These are phyloP conservation scores for Coracias cyanogaster DNA, from an alignment of 2,797 vertebrate species.

Conservation along the genomic window DNA sequence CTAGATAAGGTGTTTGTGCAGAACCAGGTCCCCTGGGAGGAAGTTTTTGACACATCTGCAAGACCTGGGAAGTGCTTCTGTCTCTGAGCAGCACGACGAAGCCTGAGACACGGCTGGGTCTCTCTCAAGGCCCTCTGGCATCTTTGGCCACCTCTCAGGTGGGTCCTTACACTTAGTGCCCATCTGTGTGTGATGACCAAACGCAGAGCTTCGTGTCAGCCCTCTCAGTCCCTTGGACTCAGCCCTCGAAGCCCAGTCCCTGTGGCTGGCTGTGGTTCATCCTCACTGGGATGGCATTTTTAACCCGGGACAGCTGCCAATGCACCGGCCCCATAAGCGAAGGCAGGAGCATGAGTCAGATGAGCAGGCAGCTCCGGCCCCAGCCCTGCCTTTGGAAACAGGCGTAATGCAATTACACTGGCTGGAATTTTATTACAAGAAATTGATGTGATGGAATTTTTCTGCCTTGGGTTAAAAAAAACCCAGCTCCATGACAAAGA, in stretches of 20 bases:
- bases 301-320: neutral
- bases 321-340: neutral
- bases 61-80: neutral
- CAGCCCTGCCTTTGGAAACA: neutral
- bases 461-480: constrained; percentile 1
- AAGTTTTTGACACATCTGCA: neutral
- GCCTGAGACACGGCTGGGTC: neutral
- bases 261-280: accelerated
- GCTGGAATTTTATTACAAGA: neutral
- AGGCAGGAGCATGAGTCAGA: neutral
- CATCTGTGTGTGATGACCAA: neutral
- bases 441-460: constrained; percentile 23
- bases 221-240: neutral
- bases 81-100: accelerated
- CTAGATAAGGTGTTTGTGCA: neutral
- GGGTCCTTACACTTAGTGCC: neutral
- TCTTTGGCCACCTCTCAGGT: neutral
- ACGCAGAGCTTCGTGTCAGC: accelerated
- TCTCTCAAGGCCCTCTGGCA: neutral
- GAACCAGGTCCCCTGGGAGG: neutral
- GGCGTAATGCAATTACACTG: neutral
- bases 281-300: neutral
- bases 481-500: neutral
- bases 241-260: neutral
- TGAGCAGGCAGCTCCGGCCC: neutral